Percentiles rank a stretch among this genome's conserved stretches.
phyloP scores from a whole-genome alignment of 1,140 invertebrate species.

The Scaptomyza hsui region DNA sequence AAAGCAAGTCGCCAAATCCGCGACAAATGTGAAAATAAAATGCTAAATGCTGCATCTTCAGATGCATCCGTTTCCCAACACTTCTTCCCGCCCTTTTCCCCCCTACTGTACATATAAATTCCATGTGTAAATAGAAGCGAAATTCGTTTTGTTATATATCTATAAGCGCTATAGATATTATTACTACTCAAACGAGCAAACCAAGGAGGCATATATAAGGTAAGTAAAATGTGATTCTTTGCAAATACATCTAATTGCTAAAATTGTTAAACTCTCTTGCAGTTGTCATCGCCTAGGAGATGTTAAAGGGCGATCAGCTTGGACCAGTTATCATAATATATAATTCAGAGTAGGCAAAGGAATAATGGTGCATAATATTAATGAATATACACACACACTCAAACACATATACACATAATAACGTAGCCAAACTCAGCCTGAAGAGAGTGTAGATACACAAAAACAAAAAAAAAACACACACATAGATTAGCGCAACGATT shows the following conservation, averaged over 20 bases:
- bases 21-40: conserved; percentile 46
- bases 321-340: conserved; percentile 76
- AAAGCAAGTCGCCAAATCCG: conserved; percentile 42
- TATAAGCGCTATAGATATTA: conserved; percentile 75
- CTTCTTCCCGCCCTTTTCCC: background rate
- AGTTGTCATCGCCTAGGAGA: conserved; percentile 48
- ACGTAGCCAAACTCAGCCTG: conserved; percentile 26
- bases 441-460: too few species aligned
- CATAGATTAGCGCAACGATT: conserved; percentile 48
- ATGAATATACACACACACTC: conserved; percentile 28
- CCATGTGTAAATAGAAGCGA: conserved; percentile 74
- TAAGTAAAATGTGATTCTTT: conserved; percentile 11
- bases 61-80: conserved; percentile 1
- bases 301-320: conserved; percentile 49
- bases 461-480: conserved; percentile 15
- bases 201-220: conserved; percentile 75
- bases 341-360: conserved; percentile 66
- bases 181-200: conserved; percentile 48
- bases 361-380: conserved; percentile 73
- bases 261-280: background rate
- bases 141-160: conserved; percentile 66
- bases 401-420: conserved; percentile 17
- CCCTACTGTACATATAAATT: conserved; percentile 73
- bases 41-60: conserved; percentile 37
- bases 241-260: background rate